Evolutionary conservation across 2,888 invertebrate genomes (phyloP).

Genomic region (Yponomeuta evonymella): DNA sequence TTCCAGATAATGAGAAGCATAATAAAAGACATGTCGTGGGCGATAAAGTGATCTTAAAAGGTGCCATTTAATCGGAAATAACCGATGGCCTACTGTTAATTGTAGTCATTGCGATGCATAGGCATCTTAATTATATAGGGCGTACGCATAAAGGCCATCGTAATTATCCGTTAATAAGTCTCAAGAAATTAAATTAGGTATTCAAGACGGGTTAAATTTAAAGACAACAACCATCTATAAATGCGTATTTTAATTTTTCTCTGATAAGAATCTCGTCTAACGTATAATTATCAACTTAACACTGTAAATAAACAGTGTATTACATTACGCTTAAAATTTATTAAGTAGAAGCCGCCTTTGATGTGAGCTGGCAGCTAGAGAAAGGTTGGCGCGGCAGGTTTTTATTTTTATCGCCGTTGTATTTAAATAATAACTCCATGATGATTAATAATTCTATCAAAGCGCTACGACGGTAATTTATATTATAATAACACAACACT

Average conservation of each 20-base stretch:
- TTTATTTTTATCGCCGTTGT: neutral
- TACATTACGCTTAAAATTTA: slow-evolving; percentile 15
- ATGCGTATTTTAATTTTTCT: neutral
- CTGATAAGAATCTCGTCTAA: neutral
- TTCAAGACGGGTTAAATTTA: neutral
- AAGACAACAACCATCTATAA: neutral
- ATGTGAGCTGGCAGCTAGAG: neutral
- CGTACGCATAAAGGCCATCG: neutral
- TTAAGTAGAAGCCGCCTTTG: slow-evolving; percentile 3
- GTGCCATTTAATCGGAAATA: neutral
- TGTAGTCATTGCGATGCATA: neutral
- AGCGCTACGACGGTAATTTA: neutral
- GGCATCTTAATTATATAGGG: neutral
- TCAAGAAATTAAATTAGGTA: neutral
- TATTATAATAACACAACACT: neutral
- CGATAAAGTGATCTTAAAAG: neutral
- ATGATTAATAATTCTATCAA: neutral
- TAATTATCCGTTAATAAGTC: neutral
- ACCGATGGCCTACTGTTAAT: neutral
- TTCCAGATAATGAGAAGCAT: neutral
- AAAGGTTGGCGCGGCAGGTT: neutral
- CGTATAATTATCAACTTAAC: slow-evolving; percentile 17
- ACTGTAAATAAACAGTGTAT: slow-evolving; percentile 14
- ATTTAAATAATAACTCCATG: neutral
- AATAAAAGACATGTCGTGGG: neutral